Evolutionary conservation across 2,888 invertebrate species (phyloP).

Genomic region (Apoderus coryli): DNA sequence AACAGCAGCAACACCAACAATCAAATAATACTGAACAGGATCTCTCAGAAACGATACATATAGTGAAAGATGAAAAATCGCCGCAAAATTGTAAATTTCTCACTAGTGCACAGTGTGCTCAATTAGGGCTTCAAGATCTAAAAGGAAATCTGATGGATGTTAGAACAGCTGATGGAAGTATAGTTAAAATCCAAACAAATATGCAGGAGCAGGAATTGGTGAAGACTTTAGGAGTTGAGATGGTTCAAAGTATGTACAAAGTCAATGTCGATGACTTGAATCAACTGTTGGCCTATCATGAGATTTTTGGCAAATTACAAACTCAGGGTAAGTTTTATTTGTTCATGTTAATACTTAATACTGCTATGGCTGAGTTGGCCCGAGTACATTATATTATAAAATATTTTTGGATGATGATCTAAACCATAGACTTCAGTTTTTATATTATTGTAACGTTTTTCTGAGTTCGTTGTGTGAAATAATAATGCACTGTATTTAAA

Average conservation of each 20-base stretch:
- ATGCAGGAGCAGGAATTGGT: slow-evolving; percentile 43
- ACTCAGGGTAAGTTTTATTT: slow-evolving; percentile 23
- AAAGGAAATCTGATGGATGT: slow-evolving; percentile 45
- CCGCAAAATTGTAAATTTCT: slow-evolving; percentile 37
- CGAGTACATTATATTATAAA: too few relatives aligned
- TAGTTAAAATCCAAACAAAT: slow-evolving; percentile 57
- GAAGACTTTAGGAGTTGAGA: slow-evolving; percentile 47
- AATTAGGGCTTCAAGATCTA: slow-evolving; percentile 29
- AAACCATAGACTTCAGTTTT: too few relatives aligned
- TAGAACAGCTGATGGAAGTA: slow-evolving; percentile 52
- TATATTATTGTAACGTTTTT: too few relatives aligned
- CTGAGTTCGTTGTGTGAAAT: too few relatives aligned
- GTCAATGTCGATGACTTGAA: slow-evolving; percentile 66
- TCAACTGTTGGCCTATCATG: slow-evolving; percentile 71
- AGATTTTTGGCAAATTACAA: slow-evolving; percentile 63
- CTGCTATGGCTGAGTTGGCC: too few relatives aligned
- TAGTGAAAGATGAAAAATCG: slow-evolving; percentile 45
- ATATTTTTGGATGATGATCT: too few relatives aligned
- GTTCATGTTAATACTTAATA: too few relatives aligned
- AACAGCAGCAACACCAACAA: slow-evolving; percentile 20
- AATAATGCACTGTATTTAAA: too few relatives aligned
- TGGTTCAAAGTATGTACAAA: slow-evolving; percentile 71
- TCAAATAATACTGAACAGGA: slow-evolving; percentile 23
- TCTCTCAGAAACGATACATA: slow-evolving; percentile 25
- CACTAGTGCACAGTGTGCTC: slow-evolving; percentile 25